Evolutionary conservation across 2,113 vertebrate species (phyloP), one percentile per base, ranked within the genome.

Genomic region (Perca fluviatilis): DNA sequence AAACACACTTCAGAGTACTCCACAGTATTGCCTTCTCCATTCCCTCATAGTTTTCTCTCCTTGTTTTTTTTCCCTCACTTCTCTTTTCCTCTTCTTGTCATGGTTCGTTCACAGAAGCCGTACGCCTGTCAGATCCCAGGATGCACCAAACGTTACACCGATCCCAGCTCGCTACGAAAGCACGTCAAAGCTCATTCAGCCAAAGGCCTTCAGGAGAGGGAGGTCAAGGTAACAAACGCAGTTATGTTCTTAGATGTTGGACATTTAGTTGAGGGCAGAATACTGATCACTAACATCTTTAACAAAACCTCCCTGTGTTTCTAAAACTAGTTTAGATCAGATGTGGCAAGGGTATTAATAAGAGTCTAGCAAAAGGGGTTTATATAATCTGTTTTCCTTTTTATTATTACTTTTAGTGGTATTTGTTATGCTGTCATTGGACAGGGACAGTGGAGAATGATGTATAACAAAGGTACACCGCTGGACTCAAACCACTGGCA

Each of bases 131-230:
- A 95, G 91, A 92, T 94, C 67, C 88, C 92, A 0, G 94, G 94
- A 53, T 95, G 94, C 85, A 93, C 91, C 90, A 95, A 95, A 23
- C 93, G 94, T 18, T 95, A 95, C 92, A 95, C 94, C 0, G 94
- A 95, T 65, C 94, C 94, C 72, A 95, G 94, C 89, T 95, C 94
- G 0, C 30, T 95, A 62, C 86, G 94, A n/a, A 95, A 95, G 27
- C 94, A 95, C 30, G 90, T 94, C 88, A 95, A 95, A 23, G 91
- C 92, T 54, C 94, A 95, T 62, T 90, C 92, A 4, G 77, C 85
- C 63, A 93, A 92, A 90, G 89, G 90, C 56, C 88, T 87, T 43
- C 93, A 91, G 81, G 82, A 90, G 30, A 79, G 80, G 23, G 92
- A 94, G 62, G 68, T 80, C 73, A 91, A 94, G 94, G 94, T 94